phyloP scores from a whole-genome alignment of 2,113 vertebrate genomes.

The Heterotis niloticus region DNA sequence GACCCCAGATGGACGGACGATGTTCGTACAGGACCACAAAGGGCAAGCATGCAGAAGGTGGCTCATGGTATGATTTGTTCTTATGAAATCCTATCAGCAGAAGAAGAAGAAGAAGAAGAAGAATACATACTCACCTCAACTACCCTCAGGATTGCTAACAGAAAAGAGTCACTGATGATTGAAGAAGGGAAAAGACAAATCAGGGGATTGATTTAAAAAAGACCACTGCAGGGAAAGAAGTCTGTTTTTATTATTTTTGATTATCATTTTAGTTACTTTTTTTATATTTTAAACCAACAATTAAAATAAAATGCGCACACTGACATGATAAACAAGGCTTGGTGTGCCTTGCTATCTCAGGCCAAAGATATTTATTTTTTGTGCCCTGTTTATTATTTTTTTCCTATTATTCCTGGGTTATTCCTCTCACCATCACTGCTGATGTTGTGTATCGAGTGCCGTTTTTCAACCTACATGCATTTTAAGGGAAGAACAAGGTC shows the following conservation, averaged over 20 bases:
- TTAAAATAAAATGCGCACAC: conserved; percentile 14
- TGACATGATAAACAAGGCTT: not conserved
- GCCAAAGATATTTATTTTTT: conserved; percentile 23
- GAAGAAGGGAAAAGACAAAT: conserved; percentile 33
- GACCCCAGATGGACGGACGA: not conserved
- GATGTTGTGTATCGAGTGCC: not conserved
- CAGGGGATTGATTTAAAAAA: conserved; percentile 33
- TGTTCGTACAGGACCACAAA: not conserved
- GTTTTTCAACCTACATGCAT: conserved; percentile 7
- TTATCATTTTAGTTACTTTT: conserved; percentile 11
- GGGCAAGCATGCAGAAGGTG: not conserved
- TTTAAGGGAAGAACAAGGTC: not conserved
- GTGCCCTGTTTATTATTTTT: not conserved
- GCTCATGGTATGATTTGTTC: no score
- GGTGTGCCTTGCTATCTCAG: conserved; percentile 21
- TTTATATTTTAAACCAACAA: conserved; percentile 14
- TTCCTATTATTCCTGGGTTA: not conserved
- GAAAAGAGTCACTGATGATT: not conserved
- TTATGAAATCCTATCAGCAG: no score
- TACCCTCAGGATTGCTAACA: conserved; percentile 14
- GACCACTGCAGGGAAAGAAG: conserved; percentile 26
- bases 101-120: no score
- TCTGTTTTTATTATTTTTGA: conserved; percentile 25
- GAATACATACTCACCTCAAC: not conserved
- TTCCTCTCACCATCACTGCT: not conserved